A percentile compares a stretch with the other conserved stretches of the same genome.
Evolutionary conservation across 2,888 invertebrate species (phyloP).

Genomic region (Empis livida): DNA sequence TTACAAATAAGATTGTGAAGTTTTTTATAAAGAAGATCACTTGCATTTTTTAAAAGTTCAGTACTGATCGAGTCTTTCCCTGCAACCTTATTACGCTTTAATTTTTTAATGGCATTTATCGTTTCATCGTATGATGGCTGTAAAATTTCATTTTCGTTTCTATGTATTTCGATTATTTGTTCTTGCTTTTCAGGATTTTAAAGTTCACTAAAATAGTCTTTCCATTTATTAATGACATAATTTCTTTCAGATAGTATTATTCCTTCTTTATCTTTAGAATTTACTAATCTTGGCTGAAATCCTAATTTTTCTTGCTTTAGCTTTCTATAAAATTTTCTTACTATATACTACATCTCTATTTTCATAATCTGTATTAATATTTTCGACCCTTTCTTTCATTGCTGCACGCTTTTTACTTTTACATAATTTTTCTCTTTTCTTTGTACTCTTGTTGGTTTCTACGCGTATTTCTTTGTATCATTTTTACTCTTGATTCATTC

Average conservation of each 20-base stretch:
- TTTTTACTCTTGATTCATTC: neutral
- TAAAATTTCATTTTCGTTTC: neutral
- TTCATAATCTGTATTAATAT: neutral
- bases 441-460: neutral
- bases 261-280: neutral
- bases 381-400: neutral
- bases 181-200: neutral
- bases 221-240: neutral
- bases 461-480: neutral
- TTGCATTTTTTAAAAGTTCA: neutral
- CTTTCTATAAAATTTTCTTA: neutral
- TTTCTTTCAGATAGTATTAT: neutral
- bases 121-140: neutral
- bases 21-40: neutral
- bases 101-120: neutral
- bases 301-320: neutral
- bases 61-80: slow-evolving; percentile 2
- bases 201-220: neutral
- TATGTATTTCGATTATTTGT: neutral
- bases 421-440: neutral
- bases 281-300: neutral
- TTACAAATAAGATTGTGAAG: neutral
- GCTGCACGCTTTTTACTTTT: neutral
- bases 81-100: neutral
- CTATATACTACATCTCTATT: no score